A percentile compares a stretch with the other conserved stretches of the same genome.
These are phyloP conservation scores for Dysmachus trigonus DNA, from an alignment of 2,888 invertebrate species.

Conservation along the genomic window DNA sequence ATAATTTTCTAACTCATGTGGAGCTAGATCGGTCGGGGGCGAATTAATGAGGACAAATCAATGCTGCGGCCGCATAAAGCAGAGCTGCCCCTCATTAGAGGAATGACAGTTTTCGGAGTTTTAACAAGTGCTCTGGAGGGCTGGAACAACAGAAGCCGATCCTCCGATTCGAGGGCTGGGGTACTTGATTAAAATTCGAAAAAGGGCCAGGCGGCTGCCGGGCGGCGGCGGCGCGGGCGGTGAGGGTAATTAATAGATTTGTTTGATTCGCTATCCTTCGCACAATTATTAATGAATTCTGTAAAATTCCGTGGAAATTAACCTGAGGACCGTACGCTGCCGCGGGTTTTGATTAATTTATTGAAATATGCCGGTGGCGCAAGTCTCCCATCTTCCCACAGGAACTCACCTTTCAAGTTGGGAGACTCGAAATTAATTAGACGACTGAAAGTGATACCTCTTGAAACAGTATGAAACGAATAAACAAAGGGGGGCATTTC, in stretches of 20 bases:
- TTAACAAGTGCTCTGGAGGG: background rate
- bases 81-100: background rate
- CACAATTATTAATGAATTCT: slow-evolving; percentile 4
- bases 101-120: background rate
- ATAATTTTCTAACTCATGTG: background rate
- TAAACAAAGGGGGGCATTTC: background rate
- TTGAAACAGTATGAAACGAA: background rate
- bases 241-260: slow-evolving; percentile 17
- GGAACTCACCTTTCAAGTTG: background rate
- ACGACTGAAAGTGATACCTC: background rate
- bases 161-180: background rate
- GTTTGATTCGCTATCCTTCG: background rate
- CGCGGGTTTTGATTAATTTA: background rate
- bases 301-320: background rate
- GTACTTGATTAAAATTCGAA: background rate
- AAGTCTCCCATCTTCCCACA: background rate
- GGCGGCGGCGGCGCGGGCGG: too few relatives aligned
- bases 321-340: background rate
- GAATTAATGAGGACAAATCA: background rate
- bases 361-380: background rate
- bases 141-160: background rate
- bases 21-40: background rate
- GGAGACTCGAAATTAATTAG: background rate
- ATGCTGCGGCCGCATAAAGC: background rate
- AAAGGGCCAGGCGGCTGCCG: background rate